Percentiles rank a stretch among this genome's conserved stretches.
These are phyloP conservation scores for Thymallus thymallus DNA, from an alignment of 2,113 vertebrate species.

Conservation along the genomic window DNA sequence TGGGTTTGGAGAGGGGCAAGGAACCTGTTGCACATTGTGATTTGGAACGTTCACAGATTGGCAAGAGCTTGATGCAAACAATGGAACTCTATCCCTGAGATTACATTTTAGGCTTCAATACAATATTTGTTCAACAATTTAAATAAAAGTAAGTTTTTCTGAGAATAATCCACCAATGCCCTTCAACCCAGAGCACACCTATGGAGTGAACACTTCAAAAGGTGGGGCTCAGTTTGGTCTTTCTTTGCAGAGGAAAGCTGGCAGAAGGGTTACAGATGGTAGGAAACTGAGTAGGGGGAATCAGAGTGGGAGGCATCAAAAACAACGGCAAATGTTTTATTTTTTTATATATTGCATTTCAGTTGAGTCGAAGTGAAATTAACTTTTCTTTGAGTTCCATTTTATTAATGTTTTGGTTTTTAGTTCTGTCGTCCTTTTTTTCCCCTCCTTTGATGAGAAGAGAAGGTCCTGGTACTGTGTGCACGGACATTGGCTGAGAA, in stretches of 20 bases:
- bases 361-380: slow-evolving; percentile 46
- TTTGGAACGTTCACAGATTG: slow-evolving; percentile 21
- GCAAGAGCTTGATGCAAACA: slow-evolving; percentile 19
- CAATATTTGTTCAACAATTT: too few relatives aligned
- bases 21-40: slow-evolving; percentile 31
- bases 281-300: slow-evolving; percentile 18
- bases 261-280: slow-evolving; percentile 17
- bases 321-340: slow-evolving; percentile 2
- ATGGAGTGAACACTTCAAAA: slow-evolving; percentile 24
- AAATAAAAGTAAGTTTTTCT: background rate
- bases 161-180: background rate
- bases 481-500: slow-evolving; percentile 21
- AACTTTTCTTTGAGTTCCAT: slow-evolving; percentile 61
- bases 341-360: slow-evolving; percentile 39
- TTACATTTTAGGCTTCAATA: too few relatives aligned
- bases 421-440: slow-evolving; percentile 29
- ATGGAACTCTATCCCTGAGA: background rate
- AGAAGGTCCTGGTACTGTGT: slow-evolving; percentile 52
- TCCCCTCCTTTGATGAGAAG: slow-evolving; percentile 26
- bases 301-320: background rate
- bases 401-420: slow-evolving; percentile 42
- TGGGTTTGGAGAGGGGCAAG: slow-evolving; percentile 2
- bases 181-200: background rate
- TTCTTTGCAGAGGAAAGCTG: background rate
- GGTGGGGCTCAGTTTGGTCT: slow-evolving; percentile 1